Percentiles rank a stretch among this genome's conserved stretches.
phyloP scores from a whole-genome alignment of 2,113 vertebrate genomes.

The Ceyx cyanopectus region DNA sequence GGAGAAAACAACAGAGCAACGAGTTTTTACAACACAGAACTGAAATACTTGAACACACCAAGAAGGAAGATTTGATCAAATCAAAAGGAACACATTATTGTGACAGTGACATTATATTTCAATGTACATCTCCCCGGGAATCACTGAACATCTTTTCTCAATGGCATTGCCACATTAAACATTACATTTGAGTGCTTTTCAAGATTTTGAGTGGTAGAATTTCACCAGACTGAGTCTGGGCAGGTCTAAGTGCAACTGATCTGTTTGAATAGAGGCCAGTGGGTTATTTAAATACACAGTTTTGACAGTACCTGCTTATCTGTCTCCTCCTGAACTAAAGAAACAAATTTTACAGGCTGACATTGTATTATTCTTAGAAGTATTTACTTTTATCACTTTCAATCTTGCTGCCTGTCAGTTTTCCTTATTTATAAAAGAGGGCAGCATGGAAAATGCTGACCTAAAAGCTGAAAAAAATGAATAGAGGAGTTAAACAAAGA shows the following conservation, averaged over 20 bases:
- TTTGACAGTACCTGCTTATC: neutral
- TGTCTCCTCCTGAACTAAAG: neutral
- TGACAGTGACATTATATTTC: neutral
- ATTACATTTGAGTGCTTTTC: neutral
- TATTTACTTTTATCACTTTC: neutral
- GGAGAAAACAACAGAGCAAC: neutral
- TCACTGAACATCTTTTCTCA: neutral
- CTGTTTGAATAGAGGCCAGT: neutral
- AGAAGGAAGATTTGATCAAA: neutral
- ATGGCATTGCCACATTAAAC: neutral
- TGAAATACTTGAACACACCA: neutral
- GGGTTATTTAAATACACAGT: neutral
- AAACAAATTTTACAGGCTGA: neutral
- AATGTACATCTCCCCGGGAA: neutral
- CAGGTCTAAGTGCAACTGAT: neutral
- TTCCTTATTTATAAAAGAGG: neutral
- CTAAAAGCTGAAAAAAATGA: neutral
- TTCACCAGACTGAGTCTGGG: neutral
- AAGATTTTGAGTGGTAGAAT: neutral
- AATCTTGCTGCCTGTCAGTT: neutral
- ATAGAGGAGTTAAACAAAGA: neutral
- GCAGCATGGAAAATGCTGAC: neutral
- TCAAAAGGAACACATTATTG: neutral
- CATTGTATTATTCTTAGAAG: neutral
- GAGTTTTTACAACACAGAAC: neutral